Base-by-base conservation (phyloP, 64 coral and sea anemone species). In the Hydrozoanthus tunicans region DNA sequence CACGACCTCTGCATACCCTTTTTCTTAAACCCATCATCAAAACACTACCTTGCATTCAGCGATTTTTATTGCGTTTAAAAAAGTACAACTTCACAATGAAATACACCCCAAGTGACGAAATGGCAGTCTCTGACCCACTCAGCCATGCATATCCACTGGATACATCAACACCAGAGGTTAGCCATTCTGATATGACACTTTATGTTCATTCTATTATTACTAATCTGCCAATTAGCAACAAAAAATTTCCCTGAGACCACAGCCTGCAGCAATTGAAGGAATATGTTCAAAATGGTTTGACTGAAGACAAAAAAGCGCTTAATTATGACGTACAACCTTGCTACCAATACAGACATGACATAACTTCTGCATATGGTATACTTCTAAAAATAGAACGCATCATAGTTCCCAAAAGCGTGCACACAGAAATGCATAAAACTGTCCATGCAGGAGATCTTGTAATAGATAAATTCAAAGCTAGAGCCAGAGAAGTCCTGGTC, bases 11-110 rank as follows among this genome's bases (percentile, higher is more conserved):
- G 58, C 65, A 89, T 14, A 13, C 53, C n/a, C 15, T 90, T 10
- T 90, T 90, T 64, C 73, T 76, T 56, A 89, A 51, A 89, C 26
- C 86, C 6, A 25, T 89, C 52, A 52, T 89, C 12, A 89, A 89
- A 43, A 54, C 73, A 27, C 86, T 57, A 52, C 70, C 85, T 89
- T 70, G 85, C 11, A 77, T 89, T 60, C 85, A 89, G 70, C 51
- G 14, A 89, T 90, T 78, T 59, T 77, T 90, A 90, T 59, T 90
- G 56, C 73, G 73, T 61, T 78, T 78, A 76, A 72, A 90, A 62
- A 90, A 77, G 51, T 90, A 90, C 53, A 73, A 63, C 14, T 90
- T 89, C 27, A 89, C 65, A 72, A 76, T 74, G 69, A 56, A 89
- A 70, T 75, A 89, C 85, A 74, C 54, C 51, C 90, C 90, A 32